phyloP scores from a whole-genome alignment of 2,797 vertebrate genomes.

The Bryconaethiops microstoma region DNA sequence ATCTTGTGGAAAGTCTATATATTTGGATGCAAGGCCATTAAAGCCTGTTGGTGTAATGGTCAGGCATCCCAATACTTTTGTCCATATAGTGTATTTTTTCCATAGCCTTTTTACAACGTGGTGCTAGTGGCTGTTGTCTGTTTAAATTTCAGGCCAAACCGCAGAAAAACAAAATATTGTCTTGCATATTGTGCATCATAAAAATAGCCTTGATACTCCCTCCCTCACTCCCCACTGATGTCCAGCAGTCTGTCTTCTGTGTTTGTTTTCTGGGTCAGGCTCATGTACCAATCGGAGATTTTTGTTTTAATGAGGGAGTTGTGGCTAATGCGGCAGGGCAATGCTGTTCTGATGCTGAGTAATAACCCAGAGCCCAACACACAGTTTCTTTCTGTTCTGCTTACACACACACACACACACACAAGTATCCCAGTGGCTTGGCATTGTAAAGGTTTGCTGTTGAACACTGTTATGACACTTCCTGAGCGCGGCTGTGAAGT shows the following conservation, averaged over 20 bases:
- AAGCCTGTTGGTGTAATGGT: no score
- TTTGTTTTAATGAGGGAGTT: conserved; percentile 7
- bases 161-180: no score
- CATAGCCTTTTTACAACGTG: no score
- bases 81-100: no score
- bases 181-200: no score
- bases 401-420: neutral
- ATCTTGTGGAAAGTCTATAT: no score
- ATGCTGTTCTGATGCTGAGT: conserved; percentile 8
- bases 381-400: conserved; percentile 7
- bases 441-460: neutral
- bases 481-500: neutral
- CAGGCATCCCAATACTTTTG: no score
- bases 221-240: neutral
- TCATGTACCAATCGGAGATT: neutral
- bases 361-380: conserved; percentile 3
- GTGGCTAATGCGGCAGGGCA: neutral
- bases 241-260: neutral
- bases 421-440: neutral
- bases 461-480: conserved; percentile 6
- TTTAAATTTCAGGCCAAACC: no score
- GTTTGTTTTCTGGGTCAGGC: neutral
- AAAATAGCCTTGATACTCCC: no score
- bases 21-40: no score
- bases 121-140: no score